These are phyloP conservation scores for Microhierax caerulescens DNA, from an alignment of 2,797 vertebrate genomes.

Conservation along the genomic window DNA sequence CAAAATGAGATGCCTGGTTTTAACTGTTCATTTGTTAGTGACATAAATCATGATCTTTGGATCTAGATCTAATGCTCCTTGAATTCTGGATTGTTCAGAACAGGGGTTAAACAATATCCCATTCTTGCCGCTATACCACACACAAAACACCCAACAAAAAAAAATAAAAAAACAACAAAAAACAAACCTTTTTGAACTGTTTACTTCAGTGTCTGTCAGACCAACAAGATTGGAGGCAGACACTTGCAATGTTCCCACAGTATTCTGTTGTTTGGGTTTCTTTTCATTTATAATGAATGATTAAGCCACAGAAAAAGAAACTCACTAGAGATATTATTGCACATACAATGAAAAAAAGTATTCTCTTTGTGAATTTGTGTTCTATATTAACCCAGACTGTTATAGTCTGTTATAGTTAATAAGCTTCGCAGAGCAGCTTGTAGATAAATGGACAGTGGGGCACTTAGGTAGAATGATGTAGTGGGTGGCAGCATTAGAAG, in stretches of 20 bases:
- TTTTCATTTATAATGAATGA: not conserved
- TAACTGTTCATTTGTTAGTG: not conserved
- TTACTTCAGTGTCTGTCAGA: not conserved
- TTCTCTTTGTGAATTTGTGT: not conserved
- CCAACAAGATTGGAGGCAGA: not conserved
- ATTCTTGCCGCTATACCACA: not conserved
- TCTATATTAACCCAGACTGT: not conserved
- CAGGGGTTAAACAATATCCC: not conserved
- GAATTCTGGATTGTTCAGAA: not conserved
- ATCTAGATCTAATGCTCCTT: not conserved
- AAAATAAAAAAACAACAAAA: fast-evolving
- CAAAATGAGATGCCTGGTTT: not conserved
- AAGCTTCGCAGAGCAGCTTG: not conserved
- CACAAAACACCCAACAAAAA: fast-evolving
- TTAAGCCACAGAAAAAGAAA: not conserved
- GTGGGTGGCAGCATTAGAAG: not conserved
- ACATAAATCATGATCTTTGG: not conserved
- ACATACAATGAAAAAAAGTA: not conserved
- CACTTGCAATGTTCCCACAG: not conserved
- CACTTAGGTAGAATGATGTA: not conserved
- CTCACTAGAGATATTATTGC: not conserved
- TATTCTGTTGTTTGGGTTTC: not conserved
- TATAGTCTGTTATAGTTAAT: no score
- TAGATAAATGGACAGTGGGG: not conserved
- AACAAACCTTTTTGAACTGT: not conserved